Percentiles rank a stretch among this genome's conserved stretches.
Conservation (phyloP, 2,113 vertebrate species). For the Bubalus kerabau region DNA sequence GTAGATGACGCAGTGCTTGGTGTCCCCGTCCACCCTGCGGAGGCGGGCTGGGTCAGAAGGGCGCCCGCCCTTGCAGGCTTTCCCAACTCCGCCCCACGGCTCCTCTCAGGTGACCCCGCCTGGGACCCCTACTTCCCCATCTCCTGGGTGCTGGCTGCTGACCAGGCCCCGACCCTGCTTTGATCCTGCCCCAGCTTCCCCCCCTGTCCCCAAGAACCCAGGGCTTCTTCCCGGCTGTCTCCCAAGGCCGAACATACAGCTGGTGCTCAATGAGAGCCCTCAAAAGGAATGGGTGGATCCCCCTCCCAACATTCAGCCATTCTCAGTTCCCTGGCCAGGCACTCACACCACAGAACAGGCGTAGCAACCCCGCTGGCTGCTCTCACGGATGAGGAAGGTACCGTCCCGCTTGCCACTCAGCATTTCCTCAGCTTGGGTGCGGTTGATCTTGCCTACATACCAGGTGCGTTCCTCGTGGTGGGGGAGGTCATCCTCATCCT, state of each 20-base stretch:
- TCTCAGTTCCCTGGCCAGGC: accelerated
- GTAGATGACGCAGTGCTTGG: constrained; percentile 94
- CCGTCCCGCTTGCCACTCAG: constrained; percentile 81
- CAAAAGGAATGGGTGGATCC: neutral
- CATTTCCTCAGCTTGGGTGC: constrained; percentile 84
- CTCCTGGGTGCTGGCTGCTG: neutral
- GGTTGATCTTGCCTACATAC: constrained; percentile 88
- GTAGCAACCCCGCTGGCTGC: constrained; percentile 86
- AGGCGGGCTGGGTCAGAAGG: accelerated
- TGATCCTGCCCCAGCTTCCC: neutral
- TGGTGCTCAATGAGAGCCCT: neutral
- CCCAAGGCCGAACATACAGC: neutral
- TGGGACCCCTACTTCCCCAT: neutral
- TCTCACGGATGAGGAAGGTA: constrained; percentile 87
- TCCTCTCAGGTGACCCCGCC: accelerated
- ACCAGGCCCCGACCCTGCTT: neutral
- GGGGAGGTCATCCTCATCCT: constrained; percentile 84
- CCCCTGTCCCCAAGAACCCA: neutral
- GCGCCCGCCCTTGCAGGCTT: accelerated
- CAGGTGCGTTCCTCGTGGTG: constrained; percentile 86
- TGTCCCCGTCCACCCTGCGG: constrained; percentile 84
- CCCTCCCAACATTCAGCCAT: neutral
- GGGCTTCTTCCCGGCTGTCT: neutral
- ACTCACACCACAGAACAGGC: constrained; percentile 89
- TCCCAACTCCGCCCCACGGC: neutral